Conservation (phyloP, 2,113 vertebrate species). For the Orientallactaga bullata region DNA sequence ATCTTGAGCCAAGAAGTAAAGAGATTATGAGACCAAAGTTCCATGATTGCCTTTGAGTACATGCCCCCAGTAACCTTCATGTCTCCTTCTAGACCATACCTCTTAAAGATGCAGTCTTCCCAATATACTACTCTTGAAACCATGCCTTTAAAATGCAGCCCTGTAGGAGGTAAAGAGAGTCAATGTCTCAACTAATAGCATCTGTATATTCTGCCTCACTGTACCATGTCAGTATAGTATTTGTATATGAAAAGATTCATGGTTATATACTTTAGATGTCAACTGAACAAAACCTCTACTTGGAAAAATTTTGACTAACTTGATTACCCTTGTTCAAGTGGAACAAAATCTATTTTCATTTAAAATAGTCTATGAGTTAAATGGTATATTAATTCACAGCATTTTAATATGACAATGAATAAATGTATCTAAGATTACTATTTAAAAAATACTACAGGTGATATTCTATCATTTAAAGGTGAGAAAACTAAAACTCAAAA, state of each 20-base stretch:
- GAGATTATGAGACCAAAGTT: not conserved
- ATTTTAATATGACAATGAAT: slow-evolving; percentile 43
- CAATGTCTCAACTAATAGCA: not conserved
- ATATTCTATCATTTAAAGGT: slow-evolving; percentile 10
- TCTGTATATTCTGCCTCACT: not conserved
- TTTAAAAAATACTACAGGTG: slow-evolving; percentile 9
- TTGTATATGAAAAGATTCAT: not conserved
- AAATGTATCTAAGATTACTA: slow-evolving; percentile 17
- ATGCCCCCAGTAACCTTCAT: not conserved
- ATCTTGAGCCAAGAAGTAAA: not conserved
- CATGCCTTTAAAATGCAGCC: not conserved
- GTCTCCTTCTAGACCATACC: not conserved
- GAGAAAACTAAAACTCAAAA: slow-evolving; percentile 54
- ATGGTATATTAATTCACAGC: slow-evolving; percentile 28
- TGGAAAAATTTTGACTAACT: slow-evolving; percentile 34
- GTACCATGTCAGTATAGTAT: not conserved
- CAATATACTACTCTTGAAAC: not conserved
- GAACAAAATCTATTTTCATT: slow-evolving; percentile 43
- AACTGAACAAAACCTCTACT: slow-evolving; percentile 44
- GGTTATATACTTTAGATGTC: slow-evolving; percentile 7
- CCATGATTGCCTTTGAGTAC: not conserved
- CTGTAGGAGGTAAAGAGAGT: not conserved
- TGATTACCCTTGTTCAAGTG: slow-evolving; percentile 26
- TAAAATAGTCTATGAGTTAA: slow-evolving; percentile 29
- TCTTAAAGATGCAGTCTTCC: not conserved